Conservation (phyloP, 1,140 invertebrate species). For the Caenorhabditis inopinata region DNA sequence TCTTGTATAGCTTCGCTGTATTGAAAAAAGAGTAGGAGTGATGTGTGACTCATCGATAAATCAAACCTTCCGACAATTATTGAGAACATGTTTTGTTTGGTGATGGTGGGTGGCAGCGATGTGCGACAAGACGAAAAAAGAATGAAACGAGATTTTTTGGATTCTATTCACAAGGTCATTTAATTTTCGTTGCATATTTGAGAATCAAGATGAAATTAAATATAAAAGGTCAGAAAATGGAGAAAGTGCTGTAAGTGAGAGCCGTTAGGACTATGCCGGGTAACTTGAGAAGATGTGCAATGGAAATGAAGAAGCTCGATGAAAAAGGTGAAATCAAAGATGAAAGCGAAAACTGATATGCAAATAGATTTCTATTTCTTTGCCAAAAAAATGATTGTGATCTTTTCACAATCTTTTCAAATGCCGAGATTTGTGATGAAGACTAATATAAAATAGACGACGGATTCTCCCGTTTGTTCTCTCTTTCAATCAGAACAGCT, state of each 20-base stretch:
- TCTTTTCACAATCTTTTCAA: not conserved
- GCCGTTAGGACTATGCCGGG: too few species aligned
- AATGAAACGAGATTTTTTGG: not conserved
- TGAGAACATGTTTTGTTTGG: not conserved
- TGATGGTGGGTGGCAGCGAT: not conserved
- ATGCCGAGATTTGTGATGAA: too few species aligned
- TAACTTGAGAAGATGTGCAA: not conserved
- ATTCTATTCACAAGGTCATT: not conserved
- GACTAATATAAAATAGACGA: too few species aligned
- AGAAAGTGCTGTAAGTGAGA: too few species aligned
- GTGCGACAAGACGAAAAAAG: not conserved
- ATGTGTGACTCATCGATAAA: conserved; percentile 1
- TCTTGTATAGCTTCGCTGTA: conserved; percentile 4
- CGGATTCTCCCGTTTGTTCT: too few species aligned
- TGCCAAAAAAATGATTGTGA: not conserved
- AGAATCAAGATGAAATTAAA: too few species aligned
- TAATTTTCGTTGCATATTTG: not conserved
- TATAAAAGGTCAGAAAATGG: too few species aligned
- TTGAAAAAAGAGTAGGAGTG: not conserved
- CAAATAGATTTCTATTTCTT: not conserved
- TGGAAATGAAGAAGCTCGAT: not conserved
- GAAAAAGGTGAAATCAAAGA: not conserved
- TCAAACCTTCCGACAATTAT: conserved; percentile 24
- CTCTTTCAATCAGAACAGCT: not conserved
- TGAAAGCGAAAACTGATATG: conserved; percentile 18